A percentile compares a stretch with the other conserved stretches of the same genome.
Evolutionary conservation across 2,888 invertebrate genomes (phyloP).

Genomic region (Pristionchus fissidentatus): DNA sequence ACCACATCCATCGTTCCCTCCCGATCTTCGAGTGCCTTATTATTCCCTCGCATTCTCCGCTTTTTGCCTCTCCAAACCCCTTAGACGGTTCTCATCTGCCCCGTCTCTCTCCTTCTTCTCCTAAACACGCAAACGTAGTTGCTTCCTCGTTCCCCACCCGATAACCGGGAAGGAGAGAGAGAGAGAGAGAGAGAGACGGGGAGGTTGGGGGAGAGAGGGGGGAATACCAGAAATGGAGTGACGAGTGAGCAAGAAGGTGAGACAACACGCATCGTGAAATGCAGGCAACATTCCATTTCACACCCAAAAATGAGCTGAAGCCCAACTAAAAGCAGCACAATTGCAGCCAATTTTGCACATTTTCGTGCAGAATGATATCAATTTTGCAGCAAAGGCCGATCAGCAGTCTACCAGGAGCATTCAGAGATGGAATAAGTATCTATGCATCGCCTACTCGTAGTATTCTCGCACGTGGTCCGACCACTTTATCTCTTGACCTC

Average conservation of each 20-base stretch:
- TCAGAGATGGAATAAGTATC: background rate
- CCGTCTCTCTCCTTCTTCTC: constrained; percentile 19
- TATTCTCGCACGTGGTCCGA: background rate
- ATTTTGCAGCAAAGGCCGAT: too few species aligned
- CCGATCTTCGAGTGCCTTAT: constrained; percentile 36
- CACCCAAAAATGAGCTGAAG: too few species aligned
- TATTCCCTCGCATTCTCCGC: background rate
- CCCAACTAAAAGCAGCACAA: too few species aligned
- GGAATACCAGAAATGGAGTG: constrained; percentile 8
- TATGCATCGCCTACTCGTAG: background rate
- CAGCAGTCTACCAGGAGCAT: background rate
- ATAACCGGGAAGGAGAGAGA: constrained; percentile 39
- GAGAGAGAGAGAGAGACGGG: background rate
- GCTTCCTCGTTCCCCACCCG: background rate
- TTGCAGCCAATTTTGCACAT: too few species aligned
- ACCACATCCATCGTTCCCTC: background rate
- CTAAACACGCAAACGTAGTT: too few species aligned
- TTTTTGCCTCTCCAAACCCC: constrained; percentile 4
- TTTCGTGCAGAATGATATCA: too few species aligned
- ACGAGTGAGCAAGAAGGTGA: too few species aligned
- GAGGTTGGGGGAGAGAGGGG: background rate
- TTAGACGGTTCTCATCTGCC: background rate
- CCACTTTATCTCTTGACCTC: constrained; percentile 28
- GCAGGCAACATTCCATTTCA: too few species aligned
- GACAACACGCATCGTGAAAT: too few species aligned